A percentile compares a stretch with the other conserved stretches of the same genome.
These are phyloP conservation scores for Ceratitis capitata DNA, from an alignment of 1,140 invertebrate species.

Conservation along the genomic window DNA sequence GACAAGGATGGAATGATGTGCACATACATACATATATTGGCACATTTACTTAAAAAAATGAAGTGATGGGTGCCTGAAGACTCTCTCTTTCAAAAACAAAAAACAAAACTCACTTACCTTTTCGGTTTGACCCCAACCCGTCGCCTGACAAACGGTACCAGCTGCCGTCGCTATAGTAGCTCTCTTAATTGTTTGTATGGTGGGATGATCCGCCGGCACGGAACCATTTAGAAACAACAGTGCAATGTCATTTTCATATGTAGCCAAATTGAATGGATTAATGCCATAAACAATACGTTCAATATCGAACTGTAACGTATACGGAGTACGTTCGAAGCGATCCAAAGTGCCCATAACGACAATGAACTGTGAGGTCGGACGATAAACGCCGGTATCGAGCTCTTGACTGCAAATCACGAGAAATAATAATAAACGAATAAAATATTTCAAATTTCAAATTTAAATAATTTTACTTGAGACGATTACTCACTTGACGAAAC, in stretches of 20 bases:
- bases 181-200: constrained; percentile 51
- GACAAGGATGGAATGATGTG: neutral
- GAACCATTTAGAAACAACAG: constrained; percentile 49
- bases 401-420: neutral
- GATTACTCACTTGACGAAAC: constrained; percentile 62
- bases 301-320: constrained; percentile 52
- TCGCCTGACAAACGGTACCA: constrained; percentile 53
- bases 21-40: no score
- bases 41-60: neutral
- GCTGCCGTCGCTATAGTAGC: constrained; percentile 8
- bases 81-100: neutral
- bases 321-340: constrained; percentile 48
- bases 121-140: constrained; percentile 58
- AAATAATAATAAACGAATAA: no score
- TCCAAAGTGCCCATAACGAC: constrained; percentile 60
- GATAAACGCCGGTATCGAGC: constrained; percentile 51
- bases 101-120: constrained; percentile 36
- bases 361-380: constrained; percentile 49
- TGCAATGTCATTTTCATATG: constrained; percentile 56
- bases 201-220: constrained; percentile 53
- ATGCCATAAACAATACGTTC: constrained; percentile 45
- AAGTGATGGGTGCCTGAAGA: neutral
- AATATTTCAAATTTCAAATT: no score
- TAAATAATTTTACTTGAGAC: neutral
- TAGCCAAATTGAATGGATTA: constrained; percentile 47